Percentiles rank a stretch among this genome's conserved stretches.
Evolutionary conservation across 2,113 vertebrate genomes (phyloP).

Genomic region (Sclerurus mexicanus): DNA sequence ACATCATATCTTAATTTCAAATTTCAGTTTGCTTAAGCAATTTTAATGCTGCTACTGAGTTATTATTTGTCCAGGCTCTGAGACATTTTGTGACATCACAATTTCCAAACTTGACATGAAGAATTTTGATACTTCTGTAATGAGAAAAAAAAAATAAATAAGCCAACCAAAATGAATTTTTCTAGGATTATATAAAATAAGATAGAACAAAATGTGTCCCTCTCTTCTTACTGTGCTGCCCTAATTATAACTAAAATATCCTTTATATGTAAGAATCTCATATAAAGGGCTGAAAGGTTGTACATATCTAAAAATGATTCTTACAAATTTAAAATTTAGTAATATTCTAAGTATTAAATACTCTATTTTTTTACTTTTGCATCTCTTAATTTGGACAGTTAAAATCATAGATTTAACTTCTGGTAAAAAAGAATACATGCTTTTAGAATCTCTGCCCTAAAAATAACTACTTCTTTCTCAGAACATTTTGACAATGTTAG

Average conservation of each 20-base stretch:
- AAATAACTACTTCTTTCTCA: neutral
- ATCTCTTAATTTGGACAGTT: neutral
- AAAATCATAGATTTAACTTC: neutral
- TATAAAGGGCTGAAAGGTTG: neutral
- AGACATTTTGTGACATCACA: neutral
- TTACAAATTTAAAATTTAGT: neutral
- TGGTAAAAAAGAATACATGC: neutral
- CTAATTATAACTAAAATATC: neutral
- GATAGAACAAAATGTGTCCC: neutral
- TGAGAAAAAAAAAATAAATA: neutral
- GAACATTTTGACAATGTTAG: neutral
- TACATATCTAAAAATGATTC: neutral
- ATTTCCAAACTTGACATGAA: neutral
- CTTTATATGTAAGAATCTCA: neutral
- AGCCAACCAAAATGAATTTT: accelerated
- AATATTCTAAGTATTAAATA: neutral
- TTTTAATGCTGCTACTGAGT: neutral
- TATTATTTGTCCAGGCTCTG: neutral
- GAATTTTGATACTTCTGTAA: neutral
- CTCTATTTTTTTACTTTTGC: neutral
- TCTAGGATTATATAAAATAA: neutral
- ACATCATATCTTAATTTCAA: constrained; percentile 11
- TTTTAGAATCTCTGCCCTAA: neutral
- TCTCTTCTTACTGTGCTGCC: neutral
- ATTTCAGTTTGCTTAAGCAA: neutral